Evolutionary conservation across 2,113 vertebrate genomes (phyloP), one percentile per base, ranked within the genome.

Genomic region (Pholis gunnellus): DNA sequence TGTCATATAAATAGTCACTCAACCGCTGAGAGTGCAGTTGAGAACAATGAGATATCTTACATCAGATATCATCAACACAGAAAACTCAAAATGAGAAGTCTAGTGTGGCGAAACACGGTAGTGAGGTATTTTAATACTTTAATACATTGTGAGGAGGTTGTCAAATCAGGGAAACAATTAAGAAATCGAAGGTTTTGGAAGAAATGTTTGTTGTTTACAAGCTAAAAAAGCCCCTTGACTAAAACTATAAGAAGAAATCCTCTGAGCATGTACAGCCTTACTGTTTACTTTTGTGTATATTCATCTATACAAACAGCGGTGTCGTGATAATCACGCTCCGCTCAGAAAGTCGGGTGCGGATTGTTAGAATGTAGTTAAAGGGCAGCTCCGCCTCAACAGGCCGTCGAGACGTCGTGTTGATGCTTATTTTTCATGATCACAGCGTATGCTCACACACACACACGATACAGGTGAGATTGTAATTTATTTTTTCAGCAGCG

Each of bases 391-490:
- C 46, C 27, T 77, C 25, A 69, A 18, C 22, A 18, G 42, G 50
- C 65, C 40, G 46, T 3, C 14, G 7, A 66, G 56, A 18, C 46
- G 75, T 68, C 50, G 42, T 48, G 57, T 56, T 52, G n/a, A 56
- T 44, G 75, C 50, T 31, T 61, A 56, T 64, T 69, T 54, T 22
- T 54, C 29, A 80, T 31, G 29, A 44, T 54, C 68, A 38, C 22
- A 65, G 48, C 54, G 63, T 18, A 40, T 25, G 18, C 42, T 38
- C 25, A 29, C 0, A 60, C n/a, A n/a, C n/a, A 87, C 46, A n/a
- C 29, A 81, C 65, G 78, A 9, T 13, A 29, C 93, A 79, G 61
- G 72, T 60, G 42, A 50, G 46, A 46, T 72, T 56, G 0, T 74
- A 22, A 85, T 70, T 69, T 18, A 83, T 77, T 46, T 76, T 8